Base-by-base conservation (phyloP, 2,113 vertebrate genomes). In the Dicaeum eximium region DNA sequence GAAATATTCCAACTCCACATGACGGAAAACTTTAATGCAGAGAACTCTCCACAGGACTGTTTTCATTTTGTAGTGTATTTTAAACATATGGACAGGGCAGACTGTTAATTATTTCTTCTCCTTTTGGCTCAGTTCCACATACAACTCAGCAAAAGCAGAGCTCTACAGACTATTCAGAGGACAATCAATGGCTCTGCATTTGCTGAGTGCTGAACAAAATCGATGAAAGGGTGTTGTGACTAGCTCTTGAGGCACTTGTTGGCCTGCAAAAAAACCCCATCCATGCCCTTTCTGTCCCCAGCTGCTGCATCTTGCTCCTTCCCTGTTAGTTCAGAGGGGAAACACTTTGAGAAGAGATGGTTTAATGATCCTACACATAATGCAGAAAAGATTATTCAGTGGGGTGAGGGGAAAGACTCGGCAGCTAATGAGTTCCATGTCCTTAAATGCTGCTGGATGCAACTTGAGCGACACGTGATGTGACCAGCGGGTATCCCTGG, bases 31-130 rank as follows among this genome's bases (percentile, higher is more conserved):
- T 93, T 83, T 86, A 90, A 86, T 53, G 57, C 56, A 53, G 86
- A 84, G 88, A 92, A 83, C 75, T 96, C 93, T 96, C 95, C 82
- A 86, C 85, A 96, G 93, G 82, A 94, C 72, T 94, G 77, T 95
- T 97, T 96, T 95, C 86, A 86, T 96, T 93, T 90, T 66, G 75
- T 44, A 93, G 53, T 90, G 61, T 78, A 71, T 96, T 96, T 96
- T 95, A 93, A 96, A 83, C 94, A 90, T 92, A 96, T 88, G 94
- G 92, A 90, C 86, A 92, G 75, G 80, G 72, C 82, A 86, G 80
- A 74, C 85, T 95, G 93, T 96, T 96, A 95, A 96, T 97, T 96
- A 95, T 96, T 94, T 93, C 72, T 94, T 95, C 88, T 96, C 75
- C 69, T 92, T 94, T 94, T 97, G 96, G 95, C 93, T 93, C 82